Base-by-base conservation (phyloP, 1,140 invertebrate species). In the Camponotus pennsylvanicus region DNA sequence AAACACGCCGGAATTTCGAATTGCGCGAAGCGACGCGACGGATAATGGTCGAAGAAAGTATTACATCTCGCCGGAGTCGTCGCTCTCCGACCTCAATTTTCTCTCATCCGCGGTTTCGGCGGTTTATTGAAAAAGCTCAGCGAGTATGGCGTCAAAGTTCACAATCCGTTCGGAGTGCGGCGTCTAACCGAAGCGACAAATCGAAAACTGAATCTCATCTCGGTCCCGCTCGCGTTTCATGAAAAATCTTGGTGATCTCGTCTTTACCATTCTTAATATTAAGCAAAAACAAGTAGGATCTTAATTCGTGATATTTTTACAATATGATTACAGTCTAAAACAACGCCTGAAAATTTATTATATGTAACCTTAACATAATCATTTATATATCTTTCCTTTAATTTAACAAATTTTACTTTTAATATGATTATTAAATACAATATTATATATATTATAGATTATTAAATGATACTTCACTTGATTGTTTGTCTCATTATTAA, bases 121-220 rank as follows among this genome's bases (percentile, higher is more conserved):
- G 83, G 71, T 90, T 90, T 90, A 90, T 90, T 90, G 89, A 90
- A 90, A 90, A 90, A 77, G 73, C 89, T 82, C 78, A 88, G 83
- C 77, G 70, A 87, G 88, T 83, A 73, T 55, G 64, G 61, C 88
- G 85, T 86, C 88, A 75, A 90, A 90, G 89, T 90, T 90, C 52
- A 89, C 89, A 90, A 90, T 90, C 85, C 89, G 82, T 77, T 83
- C 82, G 86, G 73, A 89, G 82, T 83, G 83, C 83, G 79, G 55
- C 49, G 77, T 82, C 89, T 79, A 69, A 89, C 70, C 78, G 88
- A 82, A 90, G 59, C 89, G 79, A 61, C 67, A 69, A 57, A 89
- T 90, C 89, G 89, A 83, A 90, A 88, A 78, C 87, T 88, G 86
- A 90, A 90, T 90, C 83, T 90, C 89, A 88, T 88, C 86, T 86